Base-by-base conservation (phyloP, 2,113 vertebrate genomes). In the Myotis yumanensis region DNA sequence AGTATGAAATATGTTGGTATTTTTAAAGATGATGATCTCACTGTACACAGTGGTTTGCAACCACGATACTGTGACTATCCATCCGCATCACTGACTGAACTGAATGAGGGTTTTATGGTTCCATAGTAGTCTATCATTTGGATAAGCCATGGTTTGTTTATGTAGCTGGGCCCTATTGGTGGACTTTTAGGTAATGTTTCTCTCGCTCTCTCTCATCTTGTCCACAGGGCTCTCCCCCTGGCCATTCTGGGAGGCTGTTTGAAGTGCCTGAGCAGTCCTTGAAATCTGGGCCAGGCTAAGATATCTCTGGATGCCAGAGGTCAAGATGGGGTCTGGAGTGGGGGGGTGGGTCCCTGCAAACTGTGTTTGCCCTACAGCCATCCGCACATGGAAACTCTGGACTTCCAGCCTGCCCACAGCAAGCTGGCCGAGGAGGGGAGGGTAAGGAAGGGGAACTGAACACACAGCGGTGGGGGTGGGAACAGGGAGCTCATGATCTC, bases 21-120 rank as follows among this genome's bases (percentile, higher is more conserved):
- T 90, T 94, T 77, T 85, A 16, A 77, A 52, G 69, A 59, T 10
- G 25, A 40, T 89, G 89, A 73, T 72, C 87, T 96, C 83, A 79
- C 32, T 40, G 51, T 69, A 28, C 57, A 43, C 1, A 48, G 93
- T 54, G 66, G 77, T 85, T 73, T 86, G 72, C 40, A 90, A n/a
- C 23, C 52, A 52, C 12, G 14, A 0, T 20, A 20, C 22, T 11
- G 37, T 43, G 86, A 94, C 25, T n/a, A 11, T 46, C 52, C 37
- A 17, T 59, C 57, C 0, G 1, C 6, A 10, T 30, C 73, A 17
- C 64, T 69, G 69, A 81, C 5, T 28, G 64, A 40, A 5, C 43
- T 4, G 4, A 23, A 1, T 5, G 43, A 64, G 57, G 57, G 48
- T 30, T 59, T 54, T n/a, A 20, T 66, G 79, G 35, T 66, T 59